Evolutionary conservation across 2,888 invertebrate genomes (phyloP), one percentile per base, ranked within the genome.

Genomic region (Macropis europaea): DNA sequence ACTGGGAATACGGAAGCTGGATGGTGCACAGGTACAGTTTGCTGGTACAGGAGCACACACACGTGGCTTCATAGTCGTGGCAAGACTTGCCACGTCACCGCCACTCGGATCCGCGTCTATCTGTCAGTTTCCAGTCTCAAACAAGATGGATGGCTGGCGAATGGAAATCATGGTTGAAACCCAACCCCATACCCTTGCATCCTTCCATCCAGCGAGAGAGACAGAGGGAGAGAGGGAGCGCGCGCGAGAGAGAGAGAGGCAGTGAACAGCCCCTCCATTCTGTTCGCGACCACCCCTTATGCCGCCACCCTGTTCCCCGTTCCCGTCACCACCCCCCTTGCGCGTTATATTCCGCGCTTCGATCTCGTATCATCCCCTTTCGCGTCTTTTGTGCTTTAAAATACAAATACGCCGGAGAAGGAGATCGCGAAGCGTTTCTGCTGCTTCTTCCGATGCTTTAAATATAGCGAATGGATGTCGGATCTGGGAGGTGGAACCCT

Each of bases 61-160:
- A 28, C 48, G 28, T 40, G 28, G 36, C 77, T 74, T 80, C 74
- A 80, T 78, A 84, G 79, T 80, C 84, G 83, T 81, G 85, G n/a
- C 86, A 88, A 90, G 90, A 90, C 88, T 89, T 89, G 88, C 89
- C 85, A 89, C 88, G 88, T 89, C 90, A 88, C 87, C 87, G 87
- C 88, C 88, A 88, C 87, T 89, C 88, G 89, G 88, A 89, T 88
- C 89, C 86, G 86, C 89, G 89, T 89, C 89, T 89, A 89, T 89
- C 90, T 90, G 90, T 90, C 90, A 90, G 88, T 87, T 90, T 88
- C 90, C 89, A 89, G 89, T 89, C 91, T 92, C 92, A 92, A 92
- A 92, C 91, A 92, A 92, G 92, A 92, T 92, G 92, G 92, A 92
- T 92, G 92, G 91, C 91, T 91, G 91, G 90, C 91, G 92, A 92